Evolutionary conservation across 2,888 invertebrate genomes (phyloP).

Genomic region (Habrosyne pyritoides): DNA sequence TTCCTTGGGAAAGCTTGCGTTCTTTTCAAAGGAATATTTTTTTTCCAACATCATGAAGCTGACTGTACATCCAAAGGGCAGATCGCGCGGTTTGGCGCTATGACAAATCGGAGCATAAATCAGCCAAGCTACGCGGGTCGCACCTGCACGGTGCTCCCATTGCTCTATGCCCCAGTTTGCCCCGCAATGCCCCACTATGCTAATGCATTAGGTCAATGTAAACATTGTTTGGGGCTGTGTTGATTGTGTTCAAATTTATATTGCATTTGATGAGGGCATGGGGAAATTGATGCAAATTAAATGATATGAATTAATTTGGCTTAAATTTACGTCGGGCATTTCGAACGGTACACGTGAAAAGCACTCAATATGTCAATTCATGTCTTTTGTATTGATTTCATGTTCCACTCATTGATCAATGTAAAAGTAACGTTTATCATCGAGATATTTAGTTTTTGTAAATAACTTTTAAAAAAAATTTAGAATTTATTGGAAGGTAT

Average conservation of each 20-base stretch:
- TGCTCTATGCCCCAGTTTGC: constrained; percentile 19
- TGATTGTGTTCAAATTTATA: neutral
- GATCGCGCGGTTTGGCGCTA: constrained; percentile 31
- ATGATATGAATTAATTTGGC: neutral
- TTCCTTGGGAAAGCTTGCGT: too few relatives aligned
- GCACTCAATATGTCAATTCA: neutral
- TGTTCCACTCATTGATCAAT: too few relatives aligned
- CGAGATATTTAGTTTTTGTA: too few relatives aligned
- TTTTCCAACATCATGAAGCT: neutral
- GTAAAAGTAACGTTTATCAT: too few relatives aligned
- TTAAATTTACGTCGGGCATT: too few relatives aligned
- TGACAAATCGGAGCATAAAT: constrained; percentile 43
- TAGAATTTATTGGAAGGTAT: too few relatives aligned
- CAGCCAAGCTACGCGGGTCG: constrained; percentile 17
- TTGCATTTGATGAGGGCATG: neutral
- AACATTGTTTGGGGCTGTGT: neutral
- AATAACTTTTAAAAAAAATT: too few relatives aligned
- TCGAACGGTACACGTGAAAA: neutral
- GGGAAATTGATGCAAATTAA: neutral
- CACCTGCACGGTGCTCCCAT: constrained; percentile 32
- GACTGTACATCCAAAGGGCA: constrained; percentile 9
- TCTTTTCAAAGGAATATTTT: too few relatives aligned
- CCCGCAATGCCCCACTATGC: constrained; percentile 4
- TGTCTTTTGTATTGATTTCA: too few relatives aligned
- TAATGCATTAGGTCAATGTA: constrained; percentile 5